Evolutionary conservation across 2,113 vertebrate genomes (phyloP).

Genomic region (Muntiacus reevesi): DNA sequence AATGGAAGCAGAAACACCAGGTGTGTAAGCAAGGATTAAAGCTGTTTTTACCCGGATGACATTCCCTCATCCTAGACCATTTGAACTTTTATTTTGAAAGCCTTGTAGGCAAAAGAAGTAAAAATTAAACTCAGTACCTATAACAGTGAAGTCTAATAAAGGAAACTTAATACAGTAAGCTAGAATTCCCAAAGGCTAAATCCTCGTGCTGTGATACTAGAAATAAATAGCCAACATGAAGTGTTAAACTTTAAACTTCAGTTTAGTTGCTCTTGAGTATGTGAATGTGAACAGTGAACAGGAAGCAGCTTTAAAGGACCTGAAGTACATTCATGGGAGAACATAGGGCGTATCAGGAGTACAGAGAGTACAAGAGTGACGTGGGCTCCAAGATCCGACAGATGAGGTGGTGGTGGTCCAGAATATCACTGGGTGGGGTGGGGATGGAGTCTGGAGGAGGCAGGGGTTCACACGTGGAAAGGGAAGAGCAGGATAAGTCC

Average conservation of each 20-base stretch:
- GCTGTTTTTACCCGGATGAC: not conserved
- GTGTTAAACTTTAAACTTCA: not conserved
- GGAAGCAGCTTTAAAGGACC: not conserved
- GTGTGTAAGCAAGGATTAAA: not conserved
- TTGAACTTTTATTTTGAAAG: not conserved
- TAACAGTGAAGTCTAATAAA: not conserved
- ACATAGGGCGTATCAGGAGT: rapidly evolving
- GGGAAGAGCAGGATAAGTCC: not conserved
- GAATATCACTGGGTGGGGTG: rapidly evolving
- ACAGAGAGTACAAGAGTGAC: rapidly evolving
- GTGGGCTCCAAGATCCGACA: not conserved
- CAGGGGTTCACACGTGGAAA: not conserved
- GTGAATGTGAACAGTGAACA: not conserved
- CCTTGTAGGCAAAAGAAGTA: not conserved
- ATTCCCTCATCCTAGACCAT: not conserved
- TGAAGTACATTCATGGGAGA: not conserved
- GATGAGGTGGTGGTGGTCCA: not conserved
- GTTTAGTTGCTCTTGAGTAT: not conserved
- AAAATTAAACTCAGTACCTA: not conserved
- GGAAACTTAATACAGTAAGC: not conserved
- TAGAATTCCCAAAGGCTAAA: not conserved
- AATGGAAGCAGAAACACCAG: not conserved
- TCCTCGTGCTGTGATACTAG: not conserved
- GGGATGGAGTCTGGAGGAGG: not conserved
- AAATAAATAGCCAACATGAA: not conserved